These are phyloP conservation scores for Orientallactaga sibirica DNA, from an alignment of 2,797 vertebrate genomes.

Conservation along the genomic window DNA sequence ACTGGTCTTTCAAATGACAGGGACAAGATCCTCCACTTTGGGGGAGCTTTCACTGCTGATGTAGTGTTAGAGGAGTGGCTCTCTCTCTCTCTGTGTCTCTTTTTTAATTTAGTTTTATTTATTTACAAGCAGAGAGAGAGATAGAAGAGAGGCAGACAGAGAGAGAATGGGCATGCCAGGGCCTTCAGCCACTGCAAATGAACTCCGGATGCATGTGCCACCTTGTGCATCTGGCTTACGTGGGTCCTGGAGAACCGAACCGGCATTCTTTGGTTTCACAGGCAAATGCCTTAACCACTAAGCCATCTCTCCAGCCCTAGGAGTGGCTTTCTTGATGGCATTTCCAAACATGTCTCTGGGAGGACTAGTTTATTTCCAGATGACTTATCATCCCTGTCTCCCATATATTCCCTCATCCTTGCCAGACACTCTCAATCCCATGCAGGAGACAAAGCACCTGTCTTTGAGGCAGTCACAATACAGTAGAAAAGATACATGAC, in stretches of 20 bases:
- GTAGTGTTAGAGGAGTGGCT: neutral
- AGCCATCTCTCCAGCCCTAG: too few species aligned
- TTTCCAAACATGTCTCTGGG: neutral
- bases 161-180: too few species aligned
- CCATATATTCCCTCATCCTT: neutral
- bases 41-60: neutral
- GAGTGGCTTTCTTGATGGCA: neutral
- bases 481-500: neutral
- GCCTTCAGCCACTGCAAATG: too few species aligned
- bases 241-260: too few species aligned
- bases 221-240: too few species aligned
- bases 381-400: neutral
- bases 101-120: too few species aligned
- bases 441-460: neutral
- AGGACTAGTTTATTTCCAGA: constrained; percentile 6
- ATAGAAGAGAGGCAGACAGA: too few species aligned
- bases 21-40: neutral
- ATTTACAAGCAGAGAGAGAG: too few species aligned
- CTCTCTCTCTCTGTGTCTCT: too few species aligned
- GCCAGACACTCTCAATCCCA: neutral
- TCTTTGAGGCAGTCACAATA: neutral
- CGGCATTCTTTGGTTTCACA: too few species aligned
- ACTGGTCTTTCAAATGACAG: neutral
- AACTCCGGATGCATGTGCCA: too few species aligned
- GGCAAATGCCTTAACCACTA: too few species aligned